Evolutionary conservation across 2,113 vertebrate species (phyloP), one percentile per base, ranked within the genome.

Genomic region (Thinocorus orbignyianus): DNA sequence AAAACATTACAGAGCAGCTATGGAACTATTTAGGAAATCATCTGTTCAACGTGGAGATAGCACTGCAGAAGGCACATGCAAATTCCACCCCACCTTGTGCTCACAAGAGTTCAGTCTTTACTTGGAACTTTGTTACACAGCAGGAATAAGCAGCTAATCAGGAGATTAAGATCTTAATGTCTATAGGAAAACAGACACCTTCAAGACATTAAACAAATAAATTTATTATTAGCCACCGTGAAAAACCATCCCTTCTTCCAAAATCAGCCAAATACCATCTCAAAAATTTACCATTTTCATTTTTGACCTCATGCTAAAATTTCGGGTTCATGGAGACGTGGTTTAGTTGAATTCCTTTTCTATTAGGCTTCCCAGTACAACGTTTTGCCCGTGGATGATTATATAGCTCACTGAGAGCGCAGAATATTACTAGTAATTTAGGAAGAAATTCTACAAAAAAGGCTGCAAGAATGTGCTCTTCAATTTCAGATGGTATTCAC

Each of bases 401-500:
- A 97, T 82, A 96, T 77, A 95, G 89, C 64, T 92, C 91, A 94
- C 93, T 33, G 55, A 94, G 72, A 97, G 65, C 31, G 25, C 65
- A 94, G 93, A 97, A 98, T 97, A 97, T 97, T 96, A 80, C 95
- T 26, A 33, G 83, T 96, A 97, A 97, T 98, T 97, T 97, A 95
- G 86, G 78, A 95, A 93, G 88, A 91, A 96, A 95, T 89, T 96
- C 91, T 85, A 37, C 94, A 94, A 95, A 6, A 37, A 95, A 97
- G 48, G 37, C 86, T 93, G 71, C 61, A 96, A 96, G 87, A 96
- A 96, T 68, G 48, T 92, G 54, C 64, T 96, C 82, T 95, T 96
- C 93, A 96, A 51, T 97, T 97, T 93, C 85, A 94, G 96, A 94
- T 95, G 66, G 90, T 92, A 92, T 97, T 97, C 93, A 90, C 60